Conservation (phyloP, 37 sponge, comb jelly and placozoan species). For the Ianthella basta region DNA sequence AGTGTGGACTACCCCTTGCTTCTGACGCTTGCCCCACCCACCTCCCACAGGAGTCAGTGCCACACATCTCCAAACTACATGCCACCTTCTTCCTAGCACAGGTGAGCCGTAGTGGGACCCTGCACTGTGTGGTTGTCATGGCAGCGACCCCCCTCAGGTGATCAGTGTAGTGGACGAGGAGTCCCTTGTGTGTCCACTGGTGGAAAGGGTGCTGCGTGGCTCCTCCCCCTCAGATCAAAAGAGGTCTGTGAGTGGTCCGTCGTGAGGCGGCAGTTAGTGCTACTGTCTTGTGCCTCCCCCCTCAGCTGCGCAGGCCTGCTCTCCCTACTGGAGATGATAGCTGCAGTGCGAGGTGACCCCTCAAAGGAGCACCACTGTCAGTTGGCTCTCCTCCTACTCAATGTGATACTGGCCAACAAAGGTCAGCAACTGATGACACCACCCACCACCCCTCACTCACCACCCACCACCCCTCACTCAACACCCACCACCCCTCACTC, state of each 20-base stretch:
- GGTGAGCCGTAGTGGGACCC: not conserved
- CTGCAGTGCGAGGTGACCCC: slow-evolving; percentile 50
- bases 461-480: slow-evolving; percentile 2
- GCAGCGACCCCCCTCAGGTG: not conserved
- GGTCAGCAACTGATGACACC: slow-evolving; percentile 63
- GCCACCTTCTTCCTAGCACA: slow-evolving; percentile 1
- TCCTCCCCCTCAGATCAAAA: too few relatives aligned
- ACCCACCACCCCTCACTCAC: slow-evolving; percentile 13
- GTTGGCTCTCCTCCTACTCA: slow-evolving; percentile 70
- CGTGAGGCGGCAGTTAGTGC: too few relatives aligned
- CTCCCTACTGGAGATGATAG: not conserved
- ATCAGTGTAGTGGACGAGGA: not conserved
- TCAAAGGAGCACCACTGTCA: slow-evolving; percentile 64
- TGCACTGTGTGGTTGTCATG: not conserved
- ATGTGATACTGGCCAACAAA: slow-evolving; percentile 52
- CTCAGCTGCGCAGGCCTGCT: slow-evolving; percentile 30
- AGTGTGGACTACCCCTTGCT: not conserved
- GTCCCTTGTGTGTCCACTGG: too few relatives aligned
- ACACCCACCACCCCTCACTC: slow-evolving; percentile 17
- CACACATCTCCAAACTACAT: not conserved
- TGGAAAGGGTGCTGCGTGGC: too few relatives aligned
- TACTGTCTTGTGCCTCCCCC: slow-evolving; percentile 36
- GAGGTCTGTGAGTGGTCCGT: too few relatives aligned
- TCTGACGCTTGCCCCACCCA: not conserved
- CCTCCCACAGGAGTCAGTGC: slow-evolving; percentile 1